Conservation (phyloP, 2,797 vertebrate genomes). For the Leptatherina wallacei region DNA sequence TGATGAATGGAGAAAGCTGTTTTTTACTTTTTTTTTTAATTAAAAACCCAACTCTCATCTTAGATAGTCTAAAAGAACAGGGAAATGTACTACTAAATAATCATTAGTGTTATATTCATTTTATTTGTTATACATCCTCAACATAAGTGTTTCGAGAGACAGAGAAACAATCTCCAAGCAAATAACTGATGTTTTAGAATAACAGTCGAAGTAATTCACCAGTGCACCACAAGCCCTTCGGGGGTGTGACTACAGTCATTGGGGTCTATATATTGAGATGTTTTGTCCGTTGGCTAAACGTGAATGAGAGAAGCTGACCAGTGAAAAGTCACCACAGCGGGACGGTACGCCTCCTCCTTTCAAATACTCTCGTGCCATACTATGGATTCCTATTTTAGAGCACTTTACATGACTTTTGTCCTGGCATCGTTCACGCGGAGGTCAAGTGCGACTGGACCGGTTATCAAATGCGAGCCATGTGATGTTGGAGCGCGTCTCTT, state of each 20-base stretch:
- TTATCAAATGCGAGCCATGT: conserved; percentile 90
- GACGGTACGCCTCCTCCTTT: conserved; percentile 47
- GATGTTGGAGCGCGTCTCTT: conserved; percentile 83
- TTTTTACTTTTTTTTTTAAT: too few species aligned
- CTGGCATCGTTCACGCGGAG: conserved; percentile 78
- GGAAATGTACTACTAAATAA: too few species aligned
- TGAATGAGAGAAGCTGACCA: conserved; percentile 73
- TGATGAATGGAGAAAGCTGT: neutral
- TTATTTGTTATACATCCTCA: neutral
- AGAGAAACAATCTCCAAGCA: neutral
- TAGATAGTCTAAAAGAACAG: too few species aligned
- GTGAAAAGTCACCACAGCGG: conserved; percentile 53
- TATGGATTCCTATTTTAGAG: conserved; percentile 82
- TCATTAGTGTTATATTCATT: neutral
- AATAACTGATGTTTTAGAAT: conserved; percentile 23
- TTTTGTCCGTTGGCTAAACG: conserved; percentile 67
- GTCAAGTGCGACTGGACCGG: conserved; percentile 84
- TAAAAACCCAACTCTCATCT: too few species aligned
- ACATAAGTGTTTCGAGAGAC: neutral
- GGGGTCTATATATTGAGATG: conserved; percentile 87
- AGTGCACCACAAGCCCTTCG: conserved; percentile 63
- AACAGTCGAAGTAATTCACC: conserved; percentile 62
- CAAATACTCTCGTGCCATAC: conserved; percentile 53
- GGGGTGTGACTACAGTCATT: conserved; percentile 82
- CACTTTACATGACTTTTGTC: conserved; percentile 80